phyloP scores from a whole-genome alignment of 2,888 invertebrate genomes.

The Drosophila infuscata region DNA sequence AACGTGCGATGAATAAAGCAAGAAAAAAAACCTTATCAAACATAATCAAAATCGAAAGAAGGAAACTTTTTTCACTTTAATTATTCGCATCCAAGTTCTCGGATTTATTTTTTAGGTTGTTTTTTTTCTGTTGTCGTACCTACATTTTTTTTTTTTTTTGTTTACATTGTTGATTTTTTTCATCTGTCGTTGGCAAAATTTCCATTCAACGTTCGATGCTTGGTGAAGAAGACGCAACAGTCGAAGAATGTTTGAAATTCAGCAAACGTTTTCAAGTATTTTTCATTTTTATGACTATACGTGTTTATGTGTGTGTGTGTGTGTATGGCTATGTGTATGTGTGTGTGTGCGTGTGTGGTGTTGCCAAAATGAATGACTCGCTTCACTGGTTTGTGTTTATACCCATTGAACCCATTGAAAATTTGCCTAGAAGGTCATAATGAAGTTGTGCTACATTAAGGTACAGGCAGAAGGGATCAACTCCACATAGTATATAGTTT shows the following conservation, averaged over 20 bases:
- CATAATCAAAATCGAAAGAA: slow-evolving; percentile 39
- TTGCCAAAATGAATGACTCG: slow-evolving; percentile 69
- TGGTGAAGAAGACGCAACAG: slow-evolving; percentile 39
- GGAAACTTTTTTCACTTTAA: slow-evolving; percentile 41
- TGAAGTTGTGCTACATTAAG: neutral
- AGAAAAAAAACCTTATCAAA: slow-evolving; percentile 29
- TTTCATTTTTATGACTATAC: slow-evolving; percentile 64
- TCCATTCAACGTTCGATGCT: slow-evolving; percentile 65
- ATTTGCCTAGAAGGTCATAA: neutral
- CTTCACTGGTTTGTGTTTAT: slow-evolving; percentile 50
- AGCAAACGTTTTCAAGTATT: slow-evolving; percentile 68
- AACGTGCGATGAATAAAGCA: slow-evolving; percentile 57
- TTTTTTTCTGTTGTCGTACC: slow-evolving; percentile 21
- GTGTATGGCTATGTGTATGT: slow-evolving; percentile 5
- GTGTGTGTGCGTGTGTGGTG: slow-evolving; percentile 25
- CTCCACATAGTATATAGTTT: neutral
- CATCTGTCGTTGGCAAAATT: slow-evolving; percentile 62
- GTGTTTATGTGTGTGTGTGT: slow-evolving; percentile 34
- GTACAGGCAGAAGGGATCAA: neutral
- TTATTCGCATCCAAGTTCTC: slow-evolving; percentile 41
- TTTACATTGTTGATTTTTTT: slow-evolving; percentile 67
- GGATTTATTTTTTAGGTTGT: slow-evolving; percentile 2
- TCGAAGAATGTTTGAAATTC: slow-evolving; percentile 71
- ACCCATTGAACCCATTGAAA: slow-evolving; percentile 1
- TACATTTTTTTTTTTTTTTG: slow-evolving; percentile 30